phyloP scores from a whole-genome alignment of 2,113 vertebrate genomes.

The Myrmecobius fasciatus region DNA sequence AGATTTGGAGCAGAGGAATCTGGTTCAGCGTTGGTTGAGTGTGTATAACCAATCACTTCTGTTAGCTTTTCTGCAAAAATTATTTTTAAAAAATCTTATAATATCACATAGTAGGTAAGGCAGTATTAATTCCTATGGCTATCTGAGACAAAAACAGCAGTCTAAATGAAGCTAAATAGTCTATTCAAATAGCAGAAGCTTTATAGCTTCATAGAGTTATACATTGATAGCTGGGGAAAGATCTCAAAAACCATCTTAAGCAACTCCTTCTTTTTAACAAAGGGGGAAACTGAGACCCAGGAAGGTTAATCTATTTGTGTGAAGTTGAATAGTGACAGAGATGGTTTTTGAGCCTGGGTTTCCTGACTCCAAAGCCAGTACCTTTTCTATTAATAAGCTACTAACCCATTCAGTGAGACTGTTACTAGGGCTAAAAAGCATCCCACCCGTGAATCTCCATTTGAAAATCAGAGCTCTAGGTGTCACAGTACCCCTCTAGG shows the following conservation, averaged over 20 bases:
- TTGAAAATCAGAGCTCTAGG: background rate
- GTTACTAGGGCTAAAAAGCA: constrained; percentile 1
- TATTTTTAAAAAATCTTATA: background rate
- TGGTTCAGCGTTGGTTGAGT: background rate
- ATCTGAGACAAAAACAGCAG: background rate
- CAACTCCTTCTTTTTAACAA: background rate
- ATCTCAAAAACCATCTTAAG: background rate
- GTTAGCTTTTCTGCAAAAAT: background rate
- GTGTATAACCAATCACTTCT: background rate
- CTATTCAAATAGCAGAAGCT: background rate
- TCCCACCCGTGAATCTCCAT: constrained; percentile 21
- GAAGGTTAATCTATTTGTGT: background rate
- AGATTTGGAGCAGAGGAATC: background rate
- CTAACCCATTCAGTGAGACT: background rate
- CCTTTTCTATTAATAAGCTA: background rate
- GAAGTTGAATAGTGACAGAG: background rate
- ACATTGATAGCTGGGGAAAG: background rate
- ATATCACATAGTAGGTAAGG: background rate
- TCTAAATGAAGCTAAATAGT: background rate
- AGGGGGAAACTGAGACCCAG: background rate
- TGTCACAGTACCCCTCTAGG: background rate
- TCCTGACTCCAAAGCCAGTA: background rate
- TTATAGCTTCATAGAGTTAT: background rate
- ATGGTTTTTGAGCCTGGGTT: background rate
- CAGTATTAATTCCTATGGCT: background rate